Evolutionary conservation across 2,113 vertebrate genomes (phyloP).

Genomic region (Rhagologus leucostigma): DNA sequence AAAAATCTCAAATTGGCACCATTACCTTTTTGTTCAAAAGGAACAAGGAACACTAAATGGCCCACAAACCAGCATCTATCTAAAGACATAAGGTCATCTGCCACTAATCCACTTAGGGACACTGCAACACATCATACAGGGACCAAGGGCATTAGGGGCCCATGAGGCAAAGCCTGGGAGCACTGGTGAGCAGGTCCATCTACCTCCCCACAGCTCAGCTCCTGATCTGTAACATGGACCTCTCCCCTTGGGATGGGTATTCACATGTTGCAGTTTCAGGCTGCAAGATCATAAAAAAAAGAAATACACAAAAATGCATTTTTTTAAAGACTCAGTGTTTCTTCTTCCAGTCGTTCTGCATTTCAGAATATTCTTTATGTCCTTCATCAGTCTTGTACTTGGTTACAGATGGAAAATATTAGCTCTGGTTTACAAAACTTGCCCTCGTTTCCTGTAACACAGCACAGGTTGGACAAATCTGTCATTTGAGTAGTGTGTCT

Average conservation of each 20-base stretch:
- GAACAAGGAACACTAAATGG: background rate
- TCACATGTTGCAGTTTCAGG: rapidly evolving
- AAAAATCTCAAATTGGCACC: background rate
- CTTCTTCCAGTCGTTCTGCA: background rate
- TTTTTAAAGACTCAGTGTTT: background rate
- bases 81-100: background rate
- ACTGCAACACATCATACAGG: background rate
- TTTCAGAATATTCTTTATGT: constrained; percentile 68
- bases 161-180: background rate
- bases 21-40: background rate
- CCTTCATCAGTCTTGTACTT: constrained; percentile 76
- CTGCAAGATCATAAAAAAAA: background rate
- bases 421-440: constrained; percentile 81
- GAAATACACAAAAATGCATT: background rate
- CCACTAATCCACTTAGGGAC: background rate
- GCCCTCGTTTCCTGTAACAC: constrained; percentile 68
- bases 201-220: background rate
- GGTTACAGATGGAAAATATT: constrained; percentile 84
- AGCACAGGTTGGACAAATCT: constrained; percentile 83
- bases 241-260: background rate
- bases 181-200: background rate
- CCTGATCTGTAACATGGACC: background rate
- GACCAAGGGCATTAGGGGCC: background rate
- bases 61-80: background rate
- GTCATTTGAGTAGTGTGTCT: constrained; percentile 80